Conservation (phyloP, 2,888 invertebrate genomes). For the Drosophila greeni region DNA sequence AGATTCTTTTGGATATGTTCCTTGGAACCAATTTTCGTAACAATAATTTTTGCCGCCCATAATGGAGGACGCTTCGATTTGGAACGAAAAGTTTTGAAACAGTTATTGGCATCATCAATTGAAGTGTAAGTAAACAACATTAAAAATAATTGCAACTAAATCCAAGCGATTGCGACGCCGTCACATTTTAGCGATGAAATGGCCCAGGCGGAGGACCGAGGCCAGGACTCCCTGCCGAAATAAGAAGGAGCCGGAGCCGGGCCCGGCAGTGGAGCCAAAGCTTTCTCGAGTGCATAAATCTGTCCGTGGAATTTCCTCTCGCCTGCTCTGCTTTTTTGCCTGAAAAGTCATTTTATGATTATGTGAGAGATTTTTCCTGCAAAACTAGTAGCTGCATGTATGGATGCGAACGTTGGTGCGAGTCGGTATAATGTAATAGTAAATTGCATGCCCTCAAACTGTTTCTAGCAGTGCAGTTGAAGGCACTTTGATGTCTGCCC, state of each 20-base stretch:
- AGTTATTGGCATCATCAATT: slow-evolving; percentile 75
- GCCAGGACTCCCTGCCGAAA: slow-evolving; percentile 24
- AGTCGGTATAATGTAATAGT: slow-evolving; percentile 62
- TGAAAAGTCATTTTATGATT: slow-evolving; percentile 70
- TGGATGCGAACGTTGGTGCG: slow-evolving; percentile 26
- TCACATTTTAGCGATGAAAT: slow-evolving; percentile 66
- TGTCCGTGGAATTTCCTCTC: slow-evolving; percentile 67
- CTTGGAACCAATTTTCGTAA: slow-evolving; percentile 29
- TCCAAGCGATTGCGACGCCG: slow-evolving; percentile 72
- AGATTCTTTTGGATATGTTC: slow-evolving; percentile 11
- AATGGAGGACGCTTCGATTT: slow-evolving; percentile 53
- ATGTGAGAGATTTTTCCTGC: slow-evolving; percentile 70
- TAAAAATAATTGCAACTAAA: slow-evolving; percentile 75
- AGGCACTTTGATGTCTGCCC: slow-evolving; percentile 65
- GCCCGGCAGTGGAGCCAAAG: slow-evolving; percentile 64
- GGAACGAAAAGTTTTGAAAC: slow-evolving; percentile 66
- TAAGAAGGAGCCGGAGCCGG: slow-evolving; percentile 24
- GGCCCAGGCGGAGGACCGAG: slow-evolving; percentile 38
- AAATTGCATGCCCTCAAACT: slow-evolving; percentile 59
- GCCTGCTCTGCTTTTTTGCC: slow-evolving; percentile 26
- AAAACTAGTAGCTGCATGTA: slow-evolving; percentile 51
- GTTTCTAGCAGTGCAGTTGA: slow-evolving; percentile 56
- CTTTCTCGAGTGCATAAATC: slow-evolving; percentile 71
- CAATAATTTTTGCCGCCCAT: slow-evolving; percentile 29
- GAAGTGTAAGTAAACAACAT: slow-evolving; percentile 74